Percentiles rank a stretch among this genome's conserved stretches.
These are phyloP conservation scores for Lamellibrachia luymesi DNA, from an alignment of 1,140 invertebrate genomes.

Conservation along the genomic window DNA sequence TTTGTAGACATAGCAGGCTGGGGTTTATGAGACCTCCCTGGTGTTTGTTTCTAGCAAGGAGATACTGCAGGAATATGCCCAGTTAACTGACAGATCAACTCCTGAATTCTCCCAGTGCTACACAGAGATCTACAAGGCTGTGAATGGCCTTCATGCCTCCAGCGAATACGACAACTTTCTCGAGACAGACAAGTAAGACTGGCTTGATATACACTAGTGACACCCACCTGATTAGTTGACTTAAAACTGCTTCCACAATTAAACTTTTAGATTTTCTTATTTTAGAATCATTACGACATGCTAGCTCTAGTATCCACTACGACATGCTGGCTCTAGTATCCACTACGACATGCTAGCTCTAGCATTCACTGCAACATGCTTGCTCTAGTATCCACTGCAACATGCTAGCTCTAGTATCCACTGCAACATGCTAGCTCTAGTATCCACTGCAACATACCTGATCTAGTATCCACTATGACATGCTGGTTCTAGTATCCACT, in stretches of 20 bases:
- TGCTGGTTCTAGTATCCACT: too few relatives aligned
- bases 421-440: too few relatives aligned
- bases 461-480: too few relatives aligned
- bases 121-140: constrained; percentile 39
- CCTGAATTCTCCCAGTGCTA: constrained; percentile 47
- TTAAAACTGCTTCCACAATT: not conserved
- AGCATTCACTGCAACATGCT: too few relatives aligned
- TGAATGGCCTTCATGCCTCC: constrained; percentile 48
- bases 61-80: constrained; percentile 49
- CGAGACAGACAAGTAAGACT: constrained; percentile 25
- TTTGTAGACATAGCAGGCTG: not conserved
- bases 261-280: not conserved
- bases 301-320: too few relatives aligned
- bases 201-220: not conserved
- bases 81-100: constrained; percentile 50
- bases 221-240: not conserved
- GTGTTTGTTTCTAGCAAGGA: constrained; percentile 45
- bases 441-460: too few relatives aligned
- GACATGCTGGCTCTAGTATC: too few relatives aligned
- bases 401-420: too few relatives aligned
- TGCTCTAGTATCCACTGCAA: too few relatives aligned
- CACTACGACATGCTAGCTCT: too few relatives aligned
- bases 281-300: too few relatives aligned
- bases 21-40: not conserved
- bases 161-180: constrained; percentile 48